phyloP scores from a whole-genome alignment of 2,113 vertebrate genomes.

The Alosa alosa region DNA sequence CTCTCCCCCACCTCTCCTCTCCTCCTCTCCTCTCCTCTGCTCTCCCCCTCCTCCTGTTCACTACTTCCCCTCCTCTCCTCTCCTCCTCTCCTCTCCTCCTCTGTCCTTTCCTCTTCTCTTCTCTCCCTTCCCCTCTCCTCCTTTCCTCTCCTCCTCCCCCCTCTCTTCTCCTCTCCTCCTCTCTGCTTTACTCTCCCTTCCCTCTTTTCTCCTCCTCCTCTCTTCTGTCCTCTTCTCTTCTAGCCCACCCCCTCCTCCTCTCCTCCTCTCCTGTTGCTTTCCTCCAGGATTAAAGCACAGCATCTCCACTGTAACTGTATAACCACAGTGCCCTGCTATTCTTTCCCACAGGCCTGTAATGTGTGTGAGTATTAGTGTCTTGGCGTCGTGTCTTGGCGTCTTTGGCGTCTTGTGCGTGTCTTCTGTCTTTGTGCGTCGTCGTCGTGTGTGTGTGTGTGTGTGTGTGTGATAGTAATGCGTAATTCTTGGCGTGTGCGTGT shows the following conservation, averaged over 20 bases:
- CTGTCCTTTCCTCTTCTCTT: background rate
- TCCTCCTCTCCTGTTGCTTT: background rate
- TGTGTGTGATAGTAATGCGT: too few species aligned
- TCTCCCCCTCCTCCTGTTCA: too few species aligned
- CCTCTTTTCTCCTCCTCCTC: background rate
- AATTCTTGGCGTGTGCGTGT: too few species aligned
- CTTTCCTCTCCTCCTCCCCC: background rate
- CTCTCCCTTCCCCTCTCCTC: background rate
- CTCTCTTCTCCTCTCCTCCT: background rate
- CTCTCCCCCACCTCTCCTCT: background rate
- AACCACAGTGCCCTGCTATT: too few species aligned
- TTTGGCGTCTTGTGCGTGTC: too few species aligned
- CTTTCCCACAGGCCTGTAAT: too few species aligned
- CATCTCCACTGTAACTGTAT: too few species aligned
- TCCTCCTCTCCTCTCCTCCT: background rate
- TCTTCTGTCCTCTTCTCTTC: background rate
- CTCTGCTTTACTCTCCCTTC: background rate
- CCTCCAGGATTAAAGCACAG: too few species aligned
- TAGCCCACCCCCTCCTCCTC: background rate
- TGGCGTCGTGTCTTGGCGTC: too few species aligned
- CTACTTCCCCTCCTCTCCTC: background rate
- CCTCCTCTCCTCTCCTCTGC: background rate
- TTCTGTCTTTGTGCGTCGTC: too few species aligned
- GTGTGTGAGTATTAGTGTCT: too few species aligned
- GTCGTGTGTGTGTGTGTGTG: too few species aligned